phyloP scores from a whole-genome alignment of 2,797 vertebrate species.

The Takifugu ocellatus region DNA sequence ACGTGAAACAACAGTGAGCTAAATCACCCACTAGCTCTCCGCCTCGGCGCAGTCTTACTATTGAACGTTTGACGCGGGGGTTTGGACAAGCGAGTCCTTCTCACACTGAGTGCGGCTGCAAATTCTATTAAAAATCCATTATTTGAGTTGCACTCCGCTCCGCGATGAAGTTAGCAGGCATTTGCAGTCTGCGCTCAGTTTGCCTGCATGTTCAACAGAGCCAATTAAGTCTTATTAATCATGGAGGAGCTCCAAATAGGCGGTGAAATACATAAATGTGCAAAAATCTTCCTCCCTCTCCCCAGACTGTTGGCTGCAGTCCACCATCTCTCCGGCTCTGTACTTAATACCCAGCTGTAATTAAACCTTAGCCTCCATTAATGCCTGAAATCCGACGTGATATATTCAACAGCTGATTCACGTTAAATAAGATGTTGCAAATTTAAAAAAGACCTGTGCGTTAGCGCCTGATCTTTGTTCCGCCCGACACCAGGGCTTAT shows the following conservation, averaged over 20 bases:
- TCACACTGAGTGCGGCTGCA: constrained; percentile 63
- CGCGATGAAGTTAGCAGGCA: constrained; percentile 69
- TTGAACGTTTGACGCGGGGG: constrained; percentile 50
- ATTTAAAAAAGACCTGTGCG: constrained; percentile 56
- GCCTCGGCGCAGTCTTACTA: constrained; percentile 38
- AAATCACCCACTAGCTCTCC: constrained; percentile 34
- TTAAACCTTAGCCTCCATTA: constrained; percentile 64
- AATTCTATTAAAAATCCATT: constrained; percentile 76
- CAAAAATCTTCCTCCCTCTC: constrained; percentile 31
- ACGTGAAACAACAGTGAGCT: constrained; percentile 38
- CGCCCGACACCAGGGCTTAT: constrained; percentile 5
- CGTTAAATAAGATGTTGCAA: constrained; percentile 78
- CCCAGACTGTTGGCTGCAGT: constrained; percentile 36
- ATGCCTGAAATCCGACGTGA: constrained; percentile 55
- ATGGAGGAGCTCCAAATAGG: constrained; percentile 64
- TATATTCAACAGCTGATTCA: constrained; percentile 72
- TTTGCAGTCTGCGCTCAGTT: constrained; percentile 60
- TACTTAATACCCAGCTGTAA: constrained; percentile 56
- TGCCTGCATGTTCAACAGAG: constrained; percentile 68
- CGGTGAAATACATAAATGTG: constrained; percentile 62
- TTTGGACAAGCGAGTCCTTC: constrained; percentile 64
- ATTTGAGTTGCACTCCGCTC: constrained; percentile 69
- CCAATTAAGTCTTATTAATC: constrained; percentile 70
- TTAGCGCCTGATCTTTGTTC: constrained; percentile 42
- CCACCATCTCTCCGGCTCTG: constrained; percentile 38